Conservation (phyloP, 2,888 invertebrate genomes). For the Augochlorella aurata region DNA sequence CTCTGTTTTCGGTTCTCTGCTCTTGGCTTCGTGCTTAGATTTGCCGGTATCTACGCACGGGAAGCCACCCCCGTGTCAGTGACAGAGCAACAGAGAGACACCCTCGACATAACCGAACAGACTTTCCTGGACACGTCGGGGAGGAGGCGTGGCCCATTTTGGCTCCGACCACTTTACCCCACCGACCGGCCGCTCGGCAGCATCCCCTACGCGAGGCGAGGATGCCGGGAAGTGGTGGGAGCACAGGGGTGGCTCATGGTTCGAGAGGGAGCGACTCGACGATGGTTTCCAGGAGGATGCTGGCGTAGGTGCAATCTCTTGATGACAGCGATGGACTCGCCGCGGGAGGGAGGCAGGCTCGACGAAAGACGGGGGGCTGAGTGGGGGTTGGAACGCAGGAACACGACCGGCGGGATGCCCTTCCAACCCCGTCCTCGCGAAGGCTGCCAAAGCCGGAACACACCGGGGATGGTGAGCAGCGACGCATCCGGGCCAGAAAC, state of each 20-base stretch:
- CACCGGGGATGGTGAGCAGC: neutral
- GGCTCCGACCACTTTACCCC: constrained; percentile 67
- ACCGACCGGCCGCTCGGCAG: neutral
- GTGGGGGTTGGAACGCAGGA: neutral
- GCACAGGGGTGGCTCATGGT: constrained; percentile 21
- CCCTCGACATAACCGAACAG: constrained; percentile 57
- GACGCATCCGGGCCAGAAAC: neutral
- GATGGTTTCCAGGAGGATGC: constrained; percentile 57
- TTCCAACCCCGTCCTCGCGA: constrained; percentile 34
- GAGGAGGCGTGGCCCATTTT: constrained; percentile 61
- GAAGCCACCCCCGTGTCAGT: constrained; percentile 78
- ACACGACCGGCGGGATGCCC: constrained; percentile 42
- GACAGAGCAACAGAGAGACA: constrained; percentile 73
- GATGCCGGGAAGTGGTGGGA: neutral
- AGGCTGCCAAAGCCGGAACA: neutral
- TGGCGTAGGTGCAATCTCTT: constrained; percentile 58
- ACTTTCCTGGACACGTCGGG: constrained; percentile 31
- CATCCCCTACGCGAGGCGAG: constrained; percentile 42
- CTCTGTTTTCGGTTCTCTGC: too few species aligned
- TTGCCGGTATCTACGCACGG: constrained; percentile 46
- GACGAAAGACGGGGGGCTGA: constrained; percentile 14
- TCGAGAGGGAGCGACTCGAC: constrained; percentile 21
- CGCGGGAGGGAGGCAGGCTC: neutral
- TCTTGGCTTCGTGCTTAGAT: constrained; percentile 47
- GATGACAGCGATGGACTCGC: constrained; percentile 51